These are phyloP conservation scores for Rhagonycha lutea DNA, from an alignment of 2,888 invertebrate genomes.

Conservation along the genomic window DNA sequence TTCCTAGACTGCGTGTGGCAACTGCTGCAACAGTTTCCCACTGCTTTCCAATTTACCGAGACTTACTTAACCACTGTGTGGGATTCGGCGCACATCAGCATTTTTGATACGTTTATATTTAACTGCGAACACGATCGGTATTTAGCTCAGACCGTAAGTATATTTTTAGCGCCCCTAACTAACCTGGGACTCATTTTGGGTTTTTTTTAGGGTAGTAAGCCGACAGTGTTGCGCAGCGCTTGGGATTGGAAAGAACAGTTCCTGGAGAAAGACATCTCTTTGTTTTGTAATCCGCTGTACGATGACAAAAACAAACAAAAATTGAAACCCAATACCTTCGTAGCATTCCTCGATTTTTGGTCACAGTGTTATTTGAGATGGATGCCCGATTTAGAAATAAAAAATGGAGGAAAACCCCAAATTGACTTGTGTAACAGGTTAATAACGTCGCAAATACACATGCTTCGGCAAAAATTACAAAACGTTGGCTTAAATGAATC, in stretches of 20 bases:
- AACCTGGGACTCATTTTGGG: neutral
- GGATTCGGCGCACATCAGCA: constrained; percentile 85
- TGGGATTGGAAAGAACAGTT: constrained; percentile 95
- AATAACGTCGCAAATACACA: constrained; percentile 57
- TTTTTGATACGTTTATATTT: constrained; percentile 93
- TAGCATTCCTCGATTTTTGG: constrained; percentile 75
- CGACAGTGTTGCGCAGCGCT: constrained; percentile 71
- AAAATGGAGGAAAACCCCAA: constrained; percentile 69
- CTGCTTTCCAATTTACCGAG: constrained; percentile 89
- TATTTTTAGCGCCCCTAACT: neutral
- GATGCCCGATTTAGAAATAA: constrained; percentile 80
- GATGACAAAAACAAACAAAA: constrained; percentile 50
- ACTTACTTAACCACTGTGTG: constrained; percentile 90
- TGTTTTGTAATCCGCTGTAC: constrained; percentile 87
- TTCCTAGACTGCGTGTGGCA: constrained; percentile 96
- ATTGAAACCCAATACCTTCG: constrained; percentile 58
- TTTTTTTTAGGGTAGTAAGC: constrained; percentile 41
- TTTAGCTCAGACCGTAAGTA: constrained; percentile 66
- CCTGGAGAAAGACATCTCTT: constrained; percentile 74
- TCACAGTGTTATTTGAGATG: constrained; percentile 89
- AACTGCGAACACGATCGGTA: constrained; percentile 80
- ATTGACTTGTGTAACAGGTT: constrained; percentile 59
- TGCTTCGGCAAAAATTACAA: constrained; percentile 48
- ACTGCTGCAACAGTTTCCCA: constrained; percentile 83
- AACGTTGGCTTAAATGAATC: constrained; percentile 32